Evolutionary conservation across 2,113 vertebrate species (phyloP), one percentile per base, ranked within the genome.

Genomic region (Amazona vittata): DNA sequence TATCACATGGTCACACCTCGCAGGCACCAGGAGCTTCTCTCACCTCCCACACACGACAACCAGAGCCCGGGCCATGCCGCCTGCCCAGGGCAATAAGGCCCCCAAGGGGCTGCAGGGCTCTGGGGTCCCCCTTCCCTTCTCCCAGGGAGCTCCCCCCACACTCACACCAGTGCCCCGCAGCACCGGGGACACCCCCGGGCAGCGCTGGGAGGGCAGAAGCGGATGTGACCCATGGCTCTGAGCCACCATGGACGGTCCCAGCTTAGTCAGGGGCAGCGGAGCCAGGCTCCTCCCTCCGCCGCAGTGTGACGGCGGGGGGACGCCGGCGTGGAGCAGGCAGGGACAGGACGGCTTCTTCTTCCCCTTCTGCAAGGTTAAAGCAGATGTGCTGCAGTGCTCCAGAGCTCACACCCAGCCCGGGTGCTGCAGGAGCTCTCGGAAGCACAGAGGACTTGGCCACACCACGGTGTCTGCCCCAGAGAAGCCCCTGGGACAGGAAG

Each of bases 141-240:
- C 35, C 70, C 0, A 0, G n/a, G 57, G 65, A 67, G 57, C 39
- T 73, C 43, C 74, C 2, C 1, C 49, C 60, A 31, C 0, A 0
- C 64, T 41, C 19, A 70, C 46, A 50, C 37, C 43, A 19, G 31
- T 10, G 60, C 81, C 26, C 35, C 0, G 0, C 46, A 60, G 59
- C 5, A 9, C 8, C 67, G 20, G 46, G 46, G 74, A 80, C 44
- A 37, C 9, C n/a, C 21, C 19, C 12, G 4, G 37, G n/a, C 1
- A 3, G 19, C 0, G 9, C 0, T 0, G 16, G 39, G 8, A 8
- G 20, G 22, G 24, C 59, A 16, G 47, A 60, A 50, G 21, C 8
- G 37, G 82, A 52, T 43, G 37, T 68, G 53, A 49, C 9, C 31
- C 5, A 4, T 4, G 55, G 16, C 67, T 71, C 47, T 0, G 33